A percentile compares a stretch with the other conserved stretches of the same genome.
These are phyloP conservation scores for Benitochromis conjunctus DNA, from an alignment of 2,113 vertebrate genomes.

Conservation along the genomic window DNA sequence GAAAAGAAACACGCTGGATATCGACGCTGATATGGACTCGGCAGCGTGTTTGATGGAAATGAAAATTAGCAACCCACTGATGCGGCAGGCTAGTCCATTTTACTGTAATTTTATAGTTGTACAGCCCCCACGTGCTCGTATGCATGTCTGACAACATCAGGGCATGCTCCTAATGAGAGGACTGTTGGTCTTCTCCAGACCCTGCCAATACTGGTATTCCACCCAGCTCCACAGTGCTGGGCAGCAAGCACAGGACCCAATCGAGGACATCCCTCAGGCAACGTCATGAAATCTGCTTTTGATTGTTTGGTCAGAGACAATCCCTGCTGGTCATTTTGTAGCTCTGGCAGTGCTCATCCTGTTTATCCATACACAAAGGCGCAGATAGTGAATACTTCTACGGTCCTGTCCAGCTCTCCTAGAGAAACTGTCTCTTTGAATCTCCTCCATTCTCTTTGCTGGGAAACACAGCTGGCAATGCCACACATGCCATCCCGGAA, in stretches of 20 bases:
- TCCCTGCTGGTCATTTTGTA: not conserved
- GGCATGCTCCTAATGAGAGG: not conserved
- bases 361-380: not conserved
- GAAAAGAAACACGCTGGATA: not conserved
- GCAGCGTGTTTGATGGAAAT: not conserved
- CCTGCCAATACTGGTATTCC: not conserved
- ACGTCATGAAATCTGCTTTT: not conserved
- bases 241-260: too few species aligned
- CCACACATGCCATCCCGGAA: not conserved
- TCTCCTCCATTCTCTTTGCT: not conserved
- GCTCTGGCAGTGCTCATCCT: not conserved
- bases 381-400: not conserved
- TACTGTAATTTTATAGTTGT: not conserved
- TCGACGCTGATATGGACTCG: not conserved
- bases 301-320: not conserved
- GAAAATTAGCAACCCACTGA: not conserved
- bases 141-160: not conserved
- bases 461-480: not conserved
- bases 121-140: not conserved
- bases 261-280: not conserved
- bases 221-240: not conserved
- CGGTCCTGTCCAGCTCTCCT: not conserved
- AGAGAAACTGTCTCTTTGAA: too few species aligned
- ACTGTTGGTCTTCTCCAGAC: not conserved
- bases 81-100: not conserved